Conservation (phyloP, 2,888 invertebrate genomes). For the Tachina lurida region DNA sequence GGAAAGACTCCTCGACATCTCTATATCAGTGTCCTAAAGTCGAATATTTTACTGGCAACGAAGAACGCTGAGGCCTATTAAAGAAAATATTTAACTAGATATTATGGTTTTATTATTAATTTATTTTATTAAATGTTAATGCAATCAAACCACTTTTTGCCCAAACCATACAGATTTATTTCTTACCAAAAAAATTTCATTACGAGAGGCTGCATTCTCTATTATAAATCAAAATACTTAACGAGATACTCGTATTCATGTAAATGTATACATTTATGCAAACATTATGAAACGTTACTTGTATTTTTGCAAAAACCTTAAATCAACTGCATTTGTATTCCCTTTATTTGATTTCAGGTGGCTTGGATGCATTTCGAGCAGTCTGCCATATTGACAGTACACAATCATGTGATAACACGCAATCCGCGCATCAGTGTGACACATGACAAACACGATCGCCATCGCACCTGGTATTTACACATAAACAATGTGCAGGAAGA, state of each 20-base stretch:
- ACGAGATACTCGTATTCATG: too few relatives aligned
- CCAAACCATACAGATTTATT: too few relatives aligned
- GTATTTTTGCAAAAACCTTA: neutral
- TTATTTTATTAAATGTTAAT: neutral
- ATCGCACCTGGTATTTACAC: slow-evolving; percentile 94
- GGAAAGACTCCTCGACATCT: too few relatives aligned
- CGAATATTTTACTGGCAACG: neutral
- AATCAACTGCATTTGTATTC: neutral
- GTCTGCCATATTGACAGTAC: slow-evolving; percentile 95
- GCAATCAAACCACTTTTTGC: too few relatives aligned
- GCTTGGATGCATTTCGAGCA: slow-evolving; percentile 98
- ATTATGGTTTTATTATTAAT: slow-evolving; percentile 1
- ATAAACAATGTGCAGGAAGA: slow-evolving; percentile 95
- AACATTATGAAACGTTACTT: too few relatives aligned
- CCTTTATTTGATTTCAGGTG: slow-evolving; percentile 85
- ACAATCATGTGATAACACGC: slow-evolving; percentile 96
- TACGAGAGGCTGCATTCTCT: neutral
- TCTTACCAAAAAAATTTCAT: neutral
- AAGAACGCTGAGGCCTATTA: neutral
- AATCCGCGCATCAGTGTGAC: slow-evolving; percentile 96
- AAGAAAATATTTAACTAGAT: neutral
- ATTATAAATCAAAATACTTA: too few relatives aligned
- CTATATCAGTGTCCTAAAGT: neutral
- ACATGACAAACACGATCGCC: slow-evolving; percentile 93
- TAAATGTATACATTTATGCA: too few relatives aligned